Base-by-base conservation (phyloP, 2,113 vertebrate genomes). In the Andinoacara biseriatus region DNA sequence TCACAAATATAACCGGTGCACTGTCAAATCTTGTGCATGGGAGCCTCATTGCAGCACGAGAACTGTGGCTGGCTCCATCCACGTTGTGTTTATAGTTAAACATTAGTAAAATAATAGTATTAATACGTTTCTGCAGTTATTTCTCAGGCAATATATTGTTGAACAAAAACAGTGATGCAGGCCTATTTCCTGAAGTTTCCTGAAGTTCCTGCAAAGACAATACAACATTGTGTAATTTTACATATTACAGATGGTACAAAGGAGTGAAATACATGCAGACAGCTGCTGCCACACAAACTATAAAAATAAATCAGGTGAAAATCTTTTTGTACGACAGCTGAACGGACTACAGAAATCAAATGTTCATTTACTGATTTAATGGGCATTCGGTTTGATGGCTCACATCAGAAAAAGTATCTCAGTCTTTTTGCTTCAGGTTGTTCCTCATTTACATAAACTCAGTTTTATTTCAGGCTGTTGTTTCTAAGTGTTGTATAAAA, bases 171-270 rank as follows among this genome's bases (percentile, higher is more conserved):
- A 31, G 24, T n/a, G 2, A 13, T 4, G 17, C 15, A 72, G 65
- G 65, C 65, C 43, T 52, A 17, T 69, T 69, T 69, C 65, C 65
- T 49, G n/a, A n/a, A n/a, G n/a, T n/a, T n/a, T n/a, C n/a, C n/a
- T n/a, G n/a, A n/a, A n/a, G n/a, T n/a, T n/a, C n/a, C n/a, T n/a
- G n/a, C 65, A 69, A 52, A 72, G 65, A 29, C 10, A 31, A 20
- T 3, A 3, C 10, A 52, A 17, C 24, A 7, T 6, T 18, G 63
- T 26, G 63, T 49, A 67, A 29, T 29, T 49, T 49, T 43, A 3
- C 9, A 7, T 49, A 29, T 29, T 4, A 20, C 26, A 14, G 15
- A 49, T 26, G 22, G 26, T 1, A 0, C 18, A 46, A 46, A 67
- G 8, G 38, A 14, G 33, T 61, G 31, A 69, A 49, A 24, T 52